Conservation (phyloP, 2,888 invertebrate species). For the Drosophila pegasa region DNA sequence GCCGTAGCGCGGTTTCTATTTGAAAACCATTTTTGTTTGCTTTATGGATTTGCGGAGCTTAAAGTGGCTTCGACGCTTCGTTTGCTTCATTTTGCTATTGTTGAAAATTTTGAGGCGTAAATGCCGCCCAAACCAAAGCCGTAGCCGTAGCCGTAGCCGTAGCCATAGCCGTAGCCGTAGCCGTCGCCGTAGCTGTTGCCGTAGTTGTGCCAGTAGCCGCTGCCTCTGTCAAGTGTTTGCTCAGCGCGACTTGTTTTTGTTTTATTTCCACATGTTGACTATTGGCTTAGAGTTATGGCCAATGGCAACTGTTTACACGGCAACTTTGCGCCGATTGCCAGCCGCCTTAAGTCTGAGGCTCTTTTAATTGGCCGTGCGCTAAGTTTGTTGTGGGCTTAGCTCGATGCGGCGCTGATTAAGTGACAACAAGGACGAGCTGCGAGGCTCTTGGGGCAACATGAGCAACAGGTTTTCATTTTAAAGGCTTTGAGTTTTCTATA, state of each 20-base stretch:
- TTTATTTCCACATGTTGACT: slow-evolving; percentile 77
- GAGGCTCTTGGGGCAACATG: neutral
- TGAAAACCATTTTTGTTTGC: slow-evolving; percentile 83
- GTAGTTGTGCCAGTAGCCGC: slow-evolving; percentile 7
- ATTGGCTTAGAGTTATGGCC: slow-evolving; percentile 79
- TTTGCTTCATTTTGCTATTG: slow-evolving; percentile 80
- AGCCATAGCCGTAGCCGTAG: slow-evolving; percentile 2
- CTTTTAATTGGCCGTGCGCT: slow-evolving; percentile 72
- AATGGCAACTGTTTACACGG: slow-evolving; percentile 74
- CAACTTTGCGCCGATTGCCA: slow-evolving; percentile 24
- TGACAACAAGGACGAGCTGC: slow-evolving; percentile 10
- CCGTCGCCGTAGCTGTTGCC: slow-evolving; percentile 5
- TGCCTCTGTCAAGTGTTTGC: slow-evolving; percentile 58
- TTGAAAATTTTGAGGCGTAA: slow-evolving; percentile 77
- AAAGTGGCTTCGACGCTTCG: slow-evolving; percentile 83
- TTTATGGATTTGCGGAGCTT: slow-evolving; percentile 84
- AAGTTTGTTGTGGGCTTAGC: slow-evolving; percentile 57
- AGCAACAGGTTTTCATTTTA: slow-evolving; percentile 18
- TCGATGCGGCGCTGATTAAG: slow-evolving; percentile 35
- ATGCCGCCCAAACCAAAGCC: slow-evolving; percentile 27
- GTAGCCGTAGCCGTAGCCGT: slow-evolving; percentile 2
- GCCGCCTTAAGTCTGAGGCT: slow-evolving; percentile 22
- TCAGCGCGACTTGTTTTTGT: slow-evolving; percentile 63
- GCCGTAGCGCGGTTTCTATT: slow-evolving; percentile 71
- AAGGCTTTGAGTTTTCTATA: neutral